Percentiles rank a stretch among this genome's conserved stretches.
These are phyloP conservation scores for Hyles vespertilio DNA, from an alignment of 1,140 invertebrate genomes.

Conservation along the genomic window DNA sequence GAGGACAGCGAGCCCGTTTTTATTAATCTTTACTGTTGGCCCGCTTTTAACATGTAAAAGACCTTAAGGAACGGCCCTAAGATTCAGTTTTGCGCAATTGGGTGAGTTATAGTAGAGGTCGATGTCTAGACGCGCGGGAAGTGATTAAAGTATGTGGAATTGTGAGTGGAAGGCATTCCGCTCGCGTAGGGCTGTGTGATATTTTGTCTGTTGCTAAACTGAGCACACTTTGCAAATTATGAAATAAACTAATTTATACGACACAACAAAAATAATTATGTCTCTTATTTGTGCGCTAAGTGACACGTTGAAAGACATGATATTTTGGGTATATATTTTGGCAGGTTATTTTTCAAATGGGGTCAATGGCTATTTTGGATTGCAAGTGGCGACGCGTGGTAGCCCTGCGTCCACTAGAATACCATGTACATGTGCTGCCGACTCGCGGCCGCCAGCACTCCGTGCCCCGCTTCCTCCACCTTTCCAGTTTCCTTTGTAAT, in stretches of 20 bases:
- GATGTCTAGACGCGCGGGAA: conserved; percentile 67
- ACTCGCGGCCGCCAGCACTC: conserved; percentile 1
- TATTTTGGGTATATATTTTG: background rate
- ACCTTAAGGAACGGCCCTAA: conserved; percentile 47
- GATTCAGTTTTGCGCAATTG: conserved; percentile 37
- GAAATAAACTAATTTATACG: no score
- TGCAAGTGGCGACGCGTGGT: background rate
- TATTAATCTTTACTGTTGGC: conserved; percentile 51
- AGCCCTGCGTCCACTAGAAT: conserved; percentile 1
- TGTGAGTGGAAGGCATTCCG: conserved; percentile 51
- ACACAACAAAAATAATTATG: no score
- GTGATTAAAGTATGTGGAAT: conserved; percentile 56
- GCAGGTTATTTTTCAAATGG: background rate
- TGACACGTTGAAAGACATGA: no score
- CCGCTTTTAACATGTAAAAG: conserved; percentile 38
- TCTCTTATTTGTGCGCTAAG: no score
- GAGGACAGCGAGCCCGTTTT: conserved; percentile 67
- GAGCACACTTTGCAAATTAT: no score
- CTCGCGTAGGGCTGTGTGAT: conserved; percentile 12
- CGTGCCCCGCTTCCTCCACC: background rate
- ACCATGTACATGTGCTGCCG: conserved; percentile 1
- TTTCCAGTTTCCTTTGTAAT: conserved; percentile 4
- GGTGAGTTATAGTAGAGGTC: conserved; percentile 24
- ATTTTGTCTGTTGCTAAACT: conserved; percentile 2
- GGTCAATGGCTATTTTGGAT: background rate